Conservation (phyloP, 2,888 invertebrate genomes). For the Ormyrus pomaceus region DNA sequence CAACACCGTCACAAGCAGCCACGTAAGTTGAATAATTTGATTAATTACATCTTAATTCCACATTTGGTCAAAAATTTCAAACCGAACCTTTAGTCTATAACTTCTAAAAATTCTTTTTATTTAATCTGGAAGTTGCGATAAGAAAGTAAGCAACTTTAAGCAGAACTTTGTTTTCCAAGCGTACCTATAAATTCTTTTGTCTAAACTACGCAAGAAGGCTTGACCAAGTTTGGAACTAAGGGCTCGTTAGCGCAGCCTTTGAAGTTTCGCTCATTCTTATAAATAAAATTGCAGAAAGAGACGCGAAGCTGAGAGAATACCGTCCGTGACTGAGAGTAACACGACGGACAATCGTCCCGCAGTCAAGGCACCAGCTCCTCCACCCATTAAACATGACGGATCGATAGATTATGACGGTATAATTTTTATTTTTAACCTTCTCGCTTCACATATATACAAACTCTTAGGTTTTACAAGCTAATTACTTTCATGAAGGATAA, state of each 20-base stretch:
- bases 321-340: constrained; percentile 57
- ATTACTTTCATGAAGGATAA: too few species aligned
- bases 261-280: constrained; percentile 6
- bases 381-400: constrained; percentile 81
- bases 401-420: constrained; percentile 88
- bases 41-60: not conserved
- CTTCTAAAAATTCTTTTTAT: too few species aligned
- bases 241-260: constrained; percentile 16
- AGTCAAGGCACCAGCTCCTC: constrained; percentile 72
- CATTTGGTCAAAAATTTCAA: too few species aligned
- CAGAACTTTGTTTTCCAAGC: not conserved
- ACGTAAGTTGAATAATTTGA: constrained; percentile 36
- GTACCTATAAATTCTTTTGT: not conserved
- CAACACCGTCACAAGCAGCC: constrained; percentile 61
- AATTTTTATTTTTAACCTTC: too few species aligned
- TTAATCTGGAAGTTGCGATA: too few species aligned
- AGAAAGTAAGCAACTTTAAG: not conserved
- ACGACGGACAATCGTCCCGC: constrained; percentile 64
- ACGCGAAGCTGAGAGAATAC: constrained; percentile 64
- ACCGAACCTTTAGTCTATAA: too few species aligned
- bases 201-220: not conserved
- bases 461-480: too few species aligned
- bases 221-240: not conserved
- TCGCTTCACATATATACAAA: too few species aligned
- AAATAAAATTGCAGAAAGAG: constrained; percentile 63